A percentile compares a stretch with the other conserved stretches of the same genome.
Conservation (phyloP, 2,113 vertebrate genomes). For the Aegotheles bennettii region DNA sequence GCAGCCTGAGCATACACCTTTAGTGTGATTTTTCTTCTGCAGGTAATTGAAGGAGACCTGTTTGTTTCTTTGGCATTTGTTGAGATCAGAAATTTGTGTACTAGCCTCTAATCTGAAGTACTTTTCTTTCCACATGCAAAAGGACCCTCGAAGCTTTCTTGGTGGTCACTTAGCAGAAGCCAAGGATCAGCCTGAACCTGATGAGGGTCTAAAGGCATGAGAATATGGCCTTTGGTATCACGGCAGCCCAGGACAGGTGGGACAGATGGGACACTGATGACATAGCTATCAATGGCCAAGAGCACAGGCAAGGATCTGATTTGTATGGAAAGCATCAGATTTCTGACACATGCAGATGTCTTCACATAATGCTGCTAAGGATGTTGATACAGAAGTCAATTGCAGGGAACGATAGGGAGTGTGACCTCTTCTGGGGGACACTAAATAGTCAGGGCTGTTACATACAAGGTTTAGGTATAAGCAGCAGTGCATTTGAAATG, state of each 20-base stretch:
- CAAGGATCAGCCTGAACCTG: background rate
- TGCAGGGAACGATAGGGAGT: background rate
- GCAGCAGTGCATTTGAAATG: background rate
- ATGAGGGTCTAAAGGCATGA: background rate
- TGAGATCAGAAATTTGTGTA: background rate
- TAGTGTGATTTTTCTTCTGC: background rate
- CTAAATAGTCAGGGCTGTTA: background rate
- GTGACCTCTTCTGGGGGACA: background rate
- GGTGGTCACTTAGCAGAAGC: background rate
- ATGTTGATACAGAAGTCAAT: background rate
- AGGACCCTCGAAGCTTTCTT: background rate
- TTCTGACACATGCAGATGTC: background rate
- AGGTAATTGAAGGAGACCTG: background rate
- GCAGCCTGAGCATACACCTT: background rate
- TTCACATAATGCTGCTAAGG: background rate
- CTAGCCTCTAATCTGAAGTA: background rate
- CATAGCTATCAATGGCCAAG: background rate
- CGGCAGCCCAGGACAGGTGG: background rate
- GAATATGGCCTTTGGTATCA: background rate
- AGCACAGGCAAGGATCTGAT: background rate
- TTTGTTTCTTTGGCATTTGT: background rate
- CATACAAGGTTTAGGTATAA: too few species aligned
- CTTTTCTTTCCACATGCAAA: background rate
- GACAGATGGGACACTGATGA: background rate
- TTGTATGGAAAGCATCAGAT: background rate